Evolutionary conservation across 2,888 invertebrate genomes (phyloP).

Genomic region (Dryocosmus kuriphilus): DNA sequence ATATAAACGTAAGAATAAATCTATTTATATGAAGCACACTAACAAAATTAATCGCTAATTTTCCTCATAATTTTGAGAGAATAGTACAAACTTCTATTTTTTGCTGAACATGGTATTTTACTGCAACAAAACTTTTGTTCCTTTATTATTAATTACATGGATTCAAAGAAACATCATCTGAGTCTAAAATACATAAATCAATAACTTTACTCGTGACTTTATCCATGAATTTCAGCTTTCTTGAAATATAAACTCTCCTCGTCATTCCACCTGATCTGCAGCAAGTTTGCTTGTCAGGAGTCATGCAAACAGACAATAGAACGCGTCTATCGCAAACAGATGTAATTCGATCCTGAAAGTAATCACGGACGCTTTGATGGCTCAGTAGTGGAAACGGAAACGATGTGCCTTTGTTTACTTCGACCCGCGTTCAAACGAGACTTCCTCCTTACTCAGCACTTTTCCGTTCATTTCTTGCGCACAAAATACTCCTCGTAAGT

Average conservation of each 20-base stretch:
- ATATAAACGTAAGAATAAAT: neutral
- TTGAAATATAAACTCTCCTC: slow-evolving; percentile 46
- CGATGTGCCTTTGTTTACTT: slow-evolving; percentile 30
- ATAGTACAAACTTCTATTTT: no score
- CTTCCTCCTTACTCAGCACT: slow-evolving; percentile 23
- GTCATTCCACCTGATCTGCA: neutral
- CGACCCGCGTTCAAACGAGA: slow-evolving; percentile 1
- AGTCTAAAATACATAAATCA: neutral
- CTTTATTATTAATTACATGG: neutral
- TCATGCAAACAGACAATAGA: slow-evolving; percentile 38
- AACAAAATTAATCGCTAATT: no score
- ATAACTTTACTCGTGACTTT: neutral
- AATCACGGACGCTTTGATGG: slow-evolving; percentile 39
- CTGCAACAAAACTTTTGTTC: no score
- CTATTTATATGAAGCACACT: no score
- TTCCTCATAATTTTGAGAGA: no score
- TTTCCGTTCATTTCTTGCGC: slow-evolving; percentile 2
- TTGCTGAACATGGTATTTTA: no score
- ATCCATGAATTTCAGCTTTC: neutral
- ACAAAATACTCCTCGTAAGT: neutral
- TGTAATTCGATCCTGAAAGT: slow-evolving; percentile 32
- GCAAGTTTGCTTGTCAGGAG: slow-evolving; percentile 17
- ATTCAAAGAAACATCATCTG: neutral
- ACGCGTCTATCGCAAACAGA: slow-evolving; percentile 32
- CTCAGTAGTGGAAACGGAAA: slow-evolving; percentile 33